Evolutionary conservation across 2,888 invertebrate genomes (phyloP).

Genomic region (Netelia melanura): DNA sequence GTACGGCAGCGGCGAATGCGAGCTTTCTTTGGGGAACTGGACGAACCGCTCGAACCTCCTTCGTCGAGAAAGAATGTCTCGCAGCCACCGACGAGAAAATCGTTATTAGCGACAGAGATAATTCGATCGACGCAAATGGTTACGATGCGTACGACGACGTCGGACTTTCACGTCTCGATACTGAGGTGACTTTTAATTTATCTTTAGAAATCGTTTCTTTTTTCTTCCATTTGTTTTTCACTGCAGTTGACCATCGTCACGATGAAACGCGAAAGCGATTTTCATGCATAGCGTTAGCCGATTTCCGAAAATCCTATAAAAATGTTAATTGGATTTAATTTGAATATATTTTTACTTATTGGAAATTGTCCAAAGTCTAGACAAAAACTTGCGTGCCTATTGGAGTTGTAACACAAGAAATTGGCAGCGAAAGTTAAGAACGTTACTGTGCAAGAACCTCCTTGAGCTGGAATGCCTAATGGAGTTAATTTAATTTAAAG

Average conservation of each 20-base stretch:
- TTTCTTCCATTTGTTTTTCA: conserved; percentile 14
- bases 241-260: neutral
- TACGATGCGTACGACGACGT: conserved; percentile 70
- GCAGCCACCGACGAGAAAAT: neutral
- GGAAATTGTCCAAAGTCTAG: no score
- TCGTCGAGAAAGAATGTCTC: conserved; percentile 16
- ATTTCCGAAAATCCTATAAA: no score
- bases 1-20: conserved; percentile 69
- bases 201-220: conserved; percentile 34
- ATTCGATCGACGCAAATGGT: conserved; percentile 49
- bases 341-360: no score
- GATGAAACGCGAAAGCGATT: neutral
- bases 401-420: no score
- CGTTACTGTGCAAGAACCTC: no score
- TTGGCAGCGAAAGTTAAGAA: no score
- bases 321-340: no score
- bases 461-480: no score
- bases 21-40: conserved; percentile 79
- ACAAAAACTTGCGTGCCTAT: no score
- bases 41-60: conserved; percentile 38
- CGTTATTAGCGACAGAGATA: neutral
- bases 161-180: conserved; percentile 53
- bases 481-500: no score
- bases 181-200: conserved; percentile 53
- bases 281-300: neutral